Conservation (phyloP, 2,888 invertebrate genomes). For the Dichetophora obliterata region DNA sequence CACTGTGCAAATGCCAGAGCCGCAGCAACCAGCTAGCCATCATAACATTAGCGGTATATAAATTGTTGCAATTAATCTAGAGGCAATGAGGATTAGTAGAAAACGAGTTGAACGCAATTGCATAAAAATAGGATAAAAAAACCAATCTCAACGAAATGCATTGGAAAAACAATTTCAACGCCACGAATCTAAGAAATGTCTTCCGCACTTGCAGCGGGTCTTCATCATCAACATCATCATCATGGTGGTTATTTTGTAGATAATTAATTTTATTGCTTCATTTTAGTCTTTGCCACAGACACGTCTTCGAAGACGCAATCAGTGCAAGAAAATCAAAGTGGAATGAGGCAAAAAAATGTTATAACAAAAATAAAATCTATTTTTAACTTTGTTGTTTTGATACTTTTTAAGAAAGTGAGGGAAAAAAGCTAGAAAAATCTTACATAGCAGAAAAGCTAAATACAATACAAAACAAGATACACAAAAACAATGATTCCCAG, state of each 20-base stretch:
- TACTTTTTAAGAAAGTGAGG: background rate
- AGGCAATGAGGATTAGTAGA: background rate
- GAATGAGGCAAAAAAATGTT: background rate
- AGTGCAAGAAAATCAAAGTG: slow-evolving; percentile 25
- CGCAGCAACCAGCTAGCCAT: background rate
- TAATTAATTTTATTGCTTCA: slow-evolving; percentile 21
- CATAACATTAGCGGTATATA: slow-evolving; percentile 8
- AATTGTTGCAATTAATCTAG: slow-evolving; percentile 5
- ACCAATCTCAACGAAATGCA: background rate
- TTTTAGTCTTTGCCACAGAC: background rate
- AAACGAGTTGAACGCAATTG: slow-evolving; percentile 27
- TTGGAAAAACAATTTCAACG: slow-evolving; percentile 5
- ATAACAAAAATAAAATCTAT: slow-evolving; percentile 5
- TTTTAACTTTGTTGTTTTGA: slow-evolving; percentile 32
- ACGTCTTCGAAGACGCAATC: slow-evolving; percentile 10
- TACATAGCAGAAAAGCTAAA: background rate
- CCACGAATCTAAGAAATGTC: slow-evolving; percentile 25
- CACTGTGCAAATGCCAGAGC: background rate
- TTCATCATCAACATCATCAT: background rate
- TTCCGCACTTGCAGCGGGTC: slow-evolving; percentile 30
- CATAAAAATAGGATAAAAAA: slow-evolving; percentile 15
- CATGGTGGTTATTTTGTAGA: background rate
- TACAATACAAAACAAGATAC: background rate
- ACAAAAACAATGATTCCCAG: background rate
- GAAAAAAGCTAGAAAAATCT: background rate